Percentiles rank a stretch among this genome's conserved stretches.
These are phyloP conservation scores for Chionoecetes opilio DNA, from an alignment of 1,140 invertebrate species.

Conservation along the genomic window DNA sequence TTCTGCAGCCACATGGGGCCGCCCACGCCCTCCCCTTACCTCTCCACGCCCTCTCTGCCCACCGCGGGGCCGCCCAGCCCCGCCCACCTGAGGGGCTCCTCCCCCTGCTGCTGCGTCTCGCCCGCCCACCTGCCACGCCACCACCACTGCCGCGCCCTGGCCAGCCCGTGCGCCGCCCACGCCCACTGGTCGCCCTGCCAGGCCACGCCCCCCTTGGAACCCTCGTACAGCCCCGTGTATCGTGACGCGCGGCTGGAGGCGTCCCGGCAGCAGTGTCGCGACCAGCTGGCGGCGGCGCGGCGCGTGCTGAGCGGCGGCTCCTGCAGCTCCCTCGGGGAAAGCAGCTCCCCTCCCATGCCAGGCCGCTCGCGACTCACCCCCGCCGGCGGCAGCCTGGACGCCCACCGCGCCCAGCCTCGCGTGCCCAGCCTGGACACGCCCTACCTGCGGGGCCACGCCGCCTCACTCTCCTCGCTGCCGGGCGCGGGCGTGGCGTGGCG, in stretches of 20 bases:
- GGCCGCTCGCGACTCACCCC: background rate
- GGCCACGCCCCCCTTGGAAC: background rate
- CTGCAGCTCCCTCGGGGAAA: slow-evolving; percentile 56
- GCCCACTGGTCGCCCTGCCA: slow-evolving; percentile 67
- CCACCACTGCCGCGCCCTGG: slow-evolving; percentile 36
- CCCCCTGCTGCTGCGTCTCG: slow-evolving; percentile 62
- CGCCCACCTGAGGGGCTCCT: no score
- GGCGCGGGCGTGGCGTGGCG: slow-evolving; percentile 3
- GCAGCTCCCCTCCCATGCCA: background rate
- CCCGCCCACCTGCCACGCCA: slow-evolving; percentile 54
- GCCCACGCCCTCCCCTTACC: slow-evolving; percentile 8
- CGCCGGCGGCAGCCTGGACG: slow-evolving; percentile 34
- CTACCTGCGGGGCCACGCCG: slow-evolving; percentile 62
- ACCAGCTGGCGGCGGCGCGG: slow-evolving; percentile 45
- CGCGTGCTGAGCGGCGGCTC: slow-evolving; percentile 59
- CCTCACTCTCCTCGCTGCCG: slow-evolving; percentile 64
- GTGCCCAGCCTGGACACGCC: slow-evolving; percentile 41
- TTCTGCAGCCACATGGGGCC: slow-evolving; percentile 56
- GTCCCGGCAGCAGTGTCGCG: slow-evolving; percentile 60
- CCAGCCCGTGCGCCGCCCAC: slow-evolving; percentile 57
- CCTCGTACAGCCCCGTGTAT: slow-evolving; percentile 49
- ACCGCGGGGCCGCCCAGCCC: slow-evolving; percentile 54
- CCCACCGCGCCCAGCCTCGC: background rate
- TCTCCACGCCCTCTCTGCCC: slow-evolving; percentile 60
- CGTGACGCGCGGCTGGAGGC: background rate